phyloP scores from a whole-genome alignment of 2,113 vertebrate genomes.

The Prietella phreatophila region DNA sequence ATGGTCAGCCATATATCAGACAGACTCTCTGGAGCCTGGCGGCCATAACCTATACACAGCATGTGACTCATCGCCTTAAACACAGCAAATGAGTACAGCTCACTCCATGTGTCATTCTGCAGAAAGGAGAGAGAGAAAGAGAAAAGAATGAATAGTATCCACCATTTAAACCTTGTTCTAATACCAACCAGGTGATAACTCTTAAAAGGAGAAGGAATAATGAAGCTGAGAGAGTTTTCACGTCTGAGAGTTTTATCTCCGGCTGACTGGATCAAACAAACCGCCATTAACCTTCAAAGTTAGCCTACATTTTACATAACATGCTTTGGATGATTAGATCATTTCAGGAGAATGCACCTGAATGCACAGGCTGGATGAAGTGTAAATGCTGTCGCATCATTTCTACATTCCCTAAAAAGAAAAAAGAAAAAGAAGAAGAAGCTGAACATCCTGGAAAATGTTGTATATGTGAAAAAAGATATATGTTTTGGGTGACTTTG shows the following conservation, averaged over 20 bases:
- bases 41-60: slow-evolving; percentile 95
- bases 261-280: slow-evolving; percentile 62
- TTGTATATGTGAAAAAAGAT: not conserved
- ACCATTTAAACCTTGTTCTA: not conserved
- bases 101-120: slow-evolving; percentile 96
- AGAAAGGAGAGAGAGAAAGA: slow-evolving; percentile 16
- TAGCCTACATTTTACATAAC: not conserved
- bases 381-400: not conserved
- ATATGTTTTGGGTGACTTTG: not conserved
- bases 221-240: not conserved
- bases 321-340: not conserved
- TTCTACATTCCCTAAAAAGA: not conserved
- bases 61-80: slow-evolving; percentile 99
- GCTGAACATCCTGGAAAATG: not conserved
- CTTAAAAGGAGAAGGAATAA: not conserved
- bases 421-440: not conserved
- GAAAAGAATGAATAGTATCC: slow-evolving; percentile 1
- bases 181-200: not conserved
- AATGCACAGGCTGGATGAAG: not conserved
- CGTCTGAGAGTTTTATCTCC: slow-evolving; percentile 49
- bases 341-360: not conserved
- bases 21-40: slow-evolving; percentile 93
- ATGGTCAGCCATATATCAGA: slow-evolving; percentile 98
- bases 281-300: slow-evolving; percentile 59
- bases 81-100: slow-evolving; percentile 94